Conservation (phyloP, 2,888 invertebrate genomes). For the Drosophila quasianomalipes region DNA sequence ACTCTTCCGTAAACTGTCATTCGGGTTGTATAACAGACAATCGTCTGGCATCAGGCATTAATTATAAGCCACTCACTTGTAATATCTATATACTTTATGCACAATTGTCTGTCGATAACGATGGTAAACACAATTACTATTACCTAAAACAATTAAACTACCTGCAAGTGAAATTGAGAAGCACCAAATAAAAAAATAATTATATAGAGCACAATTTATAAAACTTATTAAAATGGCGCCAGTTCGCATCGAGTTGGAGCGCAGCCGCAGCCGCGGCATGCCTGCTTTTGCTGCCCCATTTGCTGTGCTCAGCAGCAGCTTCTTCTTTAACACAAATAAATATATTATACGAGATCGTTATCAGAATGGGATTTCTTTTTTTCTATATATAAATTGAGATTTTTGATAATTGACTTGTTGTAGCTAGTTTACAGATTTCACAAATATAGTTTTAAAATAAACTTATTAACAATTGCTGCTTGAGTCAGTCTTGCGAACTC, state of each 20-base stretch:
- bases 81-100: not conserved
- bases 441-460: too few relatives aligned
- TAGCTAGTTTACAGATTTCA: too few relatives aligned
- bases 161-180: not conserved
- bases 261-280: slow-evolving; percentile 3
- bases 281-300: slow-evolving; percentile 9
- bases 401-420: too few relatives aligned
- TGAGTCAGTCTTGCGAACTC: too few relatives aligned
- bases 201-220: slow-evolving; percentile 45
- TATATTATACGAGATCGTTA: not conserved
- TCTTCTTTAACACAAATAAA: slow-evolving; percentile 61
- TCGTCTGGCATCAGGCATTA: slow-evolving; percentile 14
- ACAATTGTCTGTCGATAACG: not conserved
- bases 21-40: slow-evolving; percentile 45
- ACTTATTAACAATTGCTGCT: too few relatives aligned
- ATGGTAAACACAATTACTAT: not conserved
- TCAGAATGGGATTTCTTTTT: not conserved
- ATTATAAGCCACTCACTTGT: slow-evolving; percentile 10
- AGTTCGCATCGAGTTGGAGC: slow-evolving; percentile 76
- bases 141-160: not conserved
- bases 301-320: slow-evolving; percentile 50
- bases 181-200: slow-evolving; percentile 11
- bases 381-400: too few relatives aligned
- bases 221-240: slow-evolving; percentile 33
- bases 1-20: slow-evolving; percentile 10